Evolutionary conservation across 2,797 vertebrate genomes (phyloP).

Genomic region (Macropus fuliginosus): DNA sequence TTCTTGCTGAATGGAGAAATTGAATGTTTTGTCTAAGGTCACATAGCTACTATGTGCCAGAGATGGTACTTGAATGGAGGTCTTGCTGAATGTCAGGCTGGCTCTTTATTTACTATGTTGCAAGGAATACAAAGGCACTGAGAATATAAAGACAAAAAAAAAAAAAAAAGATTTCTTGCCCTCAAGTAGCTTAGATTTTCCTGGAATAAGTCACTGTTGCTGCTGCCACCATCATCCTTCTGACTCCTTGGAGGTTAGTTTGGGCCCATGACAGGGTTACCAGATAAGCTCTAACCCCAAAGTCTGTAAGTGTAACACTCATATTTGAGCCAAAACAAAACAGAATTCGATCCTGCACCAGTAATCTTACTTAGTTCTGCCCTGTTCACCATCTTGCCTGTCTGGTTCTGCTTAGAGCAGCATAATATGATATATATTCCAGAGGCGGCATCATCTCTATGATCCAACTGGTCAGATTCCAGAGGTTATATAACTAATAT

Average conservation of each 20-base stretch:
- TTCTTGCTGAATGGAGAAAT: not conserved
- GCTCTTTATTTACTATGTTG: not conserved
- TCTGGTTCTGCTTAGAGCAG: conserved; percentile 61
- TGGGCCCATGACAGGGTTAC: conserved; percentile 39
- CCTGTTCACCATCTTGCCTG: conserved; percentile 58
- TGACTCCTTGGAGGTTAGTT: conserved; percentile 37
- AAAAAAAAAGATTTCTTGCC: not conserved
- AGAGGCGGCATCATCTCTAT: conserved; percentile 53
- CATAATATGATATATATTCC: conserved; percentile 64
- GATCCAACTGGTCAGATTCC: conserved; percentile 13
- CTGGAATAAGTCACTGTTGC: not conserved
- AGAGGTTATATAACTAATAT: conserved; percentile 63
- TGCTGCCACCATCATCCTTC: not conserved
- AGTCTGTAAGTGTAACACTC: conserved; percentile 53
- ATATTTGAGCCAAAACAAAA: conserved; percentile 57
- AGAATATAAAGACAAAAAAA: not conserved
- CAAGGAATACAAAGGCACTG: not conserved
- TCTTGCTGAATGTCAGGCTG: not conserved
- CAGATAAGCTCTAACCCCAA: conserved; percentile 40
- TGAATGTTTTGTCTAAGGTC: not conserved
- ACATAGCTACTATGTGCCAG: not conserved
- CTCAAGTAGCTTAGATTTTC: not conserved
- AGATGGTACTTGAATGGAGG: not conserved
- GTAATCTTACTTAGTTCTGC: conserved; percentile 58
- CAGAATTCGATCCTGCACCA: conserved; percentile 58